Conservation (phyloP, 2,888 invertebrate species). For the Apodemia zela region DNA sequence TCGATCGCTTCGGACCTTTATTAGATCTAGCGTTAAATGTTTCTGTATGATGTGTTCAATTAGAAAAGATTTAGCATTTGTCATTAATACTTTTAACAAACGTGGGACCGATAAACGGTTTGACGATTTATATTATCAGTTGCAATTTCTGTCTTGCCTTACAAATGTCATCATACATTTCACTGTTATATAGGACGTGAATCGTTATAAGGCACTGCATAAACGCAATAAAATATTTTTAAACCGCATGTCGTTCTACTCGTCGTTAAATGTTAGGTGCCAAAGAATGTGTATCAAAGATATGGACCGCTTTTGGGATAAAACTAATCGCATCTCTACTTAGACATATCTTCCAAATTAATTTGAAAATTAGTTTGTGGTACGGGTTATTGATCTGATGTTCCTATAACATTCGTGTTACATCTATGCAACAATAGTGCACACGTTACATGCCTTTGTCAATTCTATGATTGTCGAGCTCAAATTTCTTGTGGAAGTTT, state of each 20-base stretch:
- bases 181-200: constrained; percentile 11
- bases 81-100: constrained; percentile 53
- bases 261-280: constrained; percentile 70
- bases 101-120: constrained; percentile 52
- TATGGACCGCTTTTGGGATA: constrained; percentile 59
- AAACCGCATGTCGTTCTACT: constrained; percentile 39
- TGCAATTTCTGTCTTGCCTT: constrained; percentile 66
- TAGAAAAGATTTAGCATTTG: constrained; percentile 66
- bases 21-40: constrained; percentile 69
- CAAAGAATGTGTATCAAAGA: constrained; percentile 79
- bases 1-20: constrained; percentile 63
- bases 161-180: constrained; percentile 35
- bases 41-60: constrained; percentile 76
- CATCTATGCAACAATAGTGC: constrained; percentile 58
- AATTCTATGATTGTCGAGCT: constrained; percentile 76
- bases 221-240: constrained; percentile 48
- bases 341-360: constrained; percentile 71
- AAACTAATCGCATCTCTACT: constrained; percentile 61
- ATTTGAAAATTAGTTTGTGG: constrained; percentile 64
- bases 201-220: constrained; percentile 38
- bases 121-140: constrained; percentile 44
- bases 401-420: constrained; percentile 71
- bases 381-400: constrained; percentile 79
- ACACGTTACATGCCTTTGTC: constrained; percentile 58
- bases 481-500: constrained; percentile 68